Evolutionary conservation across 2,797 vertebrate genomes (phyloP).

Genomic region (Lagocephalus sceleratus): DNA sequence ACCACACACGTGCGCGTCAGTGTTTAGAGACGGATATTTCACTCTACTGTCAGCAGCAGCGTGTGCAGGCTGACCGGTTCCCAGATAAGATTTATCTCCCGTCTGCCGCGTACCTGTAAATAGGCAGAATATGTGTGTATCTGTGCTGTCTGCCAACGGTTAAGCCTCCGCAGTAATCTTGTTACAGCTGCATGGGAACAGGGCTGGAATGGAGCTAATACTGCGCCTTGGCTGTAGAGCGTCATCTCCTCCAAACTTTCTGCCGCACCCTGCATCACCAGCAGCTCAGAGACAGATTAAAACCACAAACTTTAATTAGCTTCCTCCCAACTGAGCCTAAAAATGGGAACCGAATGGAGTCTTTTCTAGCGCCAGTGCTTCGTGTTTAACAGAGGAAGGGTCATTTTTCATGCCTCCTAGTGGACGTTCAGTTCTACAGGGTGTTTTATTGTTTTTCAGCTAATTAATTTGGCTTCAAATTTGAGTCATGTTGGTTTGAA

Average conservation of each 20-base stretch:
- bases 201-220: constrained; percentile 15
- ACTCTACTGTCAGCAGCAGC: constrained; percentile 3
- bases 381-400: background rate
- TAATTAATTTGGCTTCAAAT: background rate
- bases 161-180: constrained; percentile 40
- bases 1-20: background rate
- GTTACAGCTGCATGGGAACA: constrained; percentile 25
- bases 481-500: too few relatives aligned
- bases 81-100: constrained; percentile 13
- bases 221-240: constrained; percentile 27
- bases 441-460: background rate
- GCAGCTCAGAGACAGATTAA: background rate
- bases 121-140: constrained; percentile 20
- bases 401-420: background rate
- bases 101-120: constrained; percentile 33
- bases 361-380: background rate
- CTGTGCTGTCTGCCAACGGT: constrained; percentile 24
- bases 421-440: background rate
- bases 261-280: constrained; percentile 14
- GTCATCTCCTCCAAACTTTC: constrained; percentile 30
- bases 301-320: constrained; percentile 4
- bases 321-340: background rate
- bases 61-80: constrained; percentile 8
- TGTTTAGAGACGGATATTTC: constrained; percentile 3
- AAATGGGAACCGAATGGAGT: too few relatives aligned